Evolutionary conservation across 2,888 invertebrate genomes (phyloP).

Genomic region (Dorcus hopei): DNA sequence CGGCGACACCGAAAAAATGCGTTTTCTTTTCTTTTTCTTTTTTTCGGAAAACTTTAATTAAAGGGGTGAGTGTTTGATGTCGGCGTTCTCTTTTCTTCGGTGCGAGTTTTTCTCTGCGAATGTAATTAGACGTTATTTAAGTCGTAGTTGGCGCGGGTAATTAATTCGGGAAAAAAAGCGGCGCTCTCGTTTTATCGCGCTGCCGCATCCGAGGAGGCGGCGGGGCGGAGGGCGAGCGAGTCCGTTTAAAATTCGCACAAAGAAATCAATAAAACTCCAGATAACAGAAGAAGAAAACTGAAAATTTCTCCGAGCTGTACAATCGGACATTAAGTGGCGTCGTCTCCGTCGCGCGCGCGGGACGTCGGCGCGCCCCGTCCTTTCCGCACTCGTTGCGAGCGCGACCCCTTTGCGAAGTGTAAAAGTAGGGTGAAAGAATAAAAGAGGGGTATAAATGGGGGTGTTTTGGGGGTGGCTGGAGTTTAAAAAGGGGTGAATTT

Average conservation of each 20-base stretch:
- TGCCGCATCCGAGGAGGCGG: not conserved
- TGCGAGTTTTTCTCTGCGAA: no score
- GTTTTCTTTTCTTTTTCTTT: no score
- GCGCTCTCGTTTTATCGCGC: no score
- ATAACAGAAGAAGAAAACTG: constrained; percentile 36
- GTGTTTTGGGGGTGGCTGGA: constrained; percentile 38
- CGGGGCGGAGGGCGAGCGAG: not conserved
- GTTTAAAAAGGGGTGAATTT: constrained; percentile 44
- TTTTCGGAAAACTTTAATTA: no score
- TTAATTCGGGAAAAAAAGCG: no score
- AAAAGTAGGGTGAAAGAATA: constrained; percentile 51
- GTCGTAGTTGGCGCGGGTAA: no score
- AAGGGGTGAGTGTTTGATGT: no score
- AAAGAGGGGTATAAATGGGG: constrained; percentile 47
- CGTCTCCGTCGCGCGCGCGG: constrained; percentile 22
- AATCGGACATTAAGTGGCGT: constrained; percentile 25
- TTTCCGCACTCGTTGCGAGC: constrained; percentile 14
- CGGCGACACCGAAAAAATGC: no score
- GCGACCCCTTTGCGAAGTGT: constrained; percentile 42
- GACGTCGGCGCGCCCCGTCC: constrained; percentile 5
- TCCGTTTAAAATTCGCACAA: constrained; percentile 21
- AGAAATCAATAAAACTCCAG: constrained; percentile 35
- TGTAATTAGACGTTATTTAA: no score
- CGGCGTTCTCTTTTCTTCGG: no score
- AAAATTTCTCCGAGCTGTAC: constrained; percentile 34